Percentiles rank a stretch among this genome's conserved stretches.
Evolutionary conservation across 2,113 vertebrate genomes (phyloP).

Genomic region (Cyanocitta stelleri): DNA sequence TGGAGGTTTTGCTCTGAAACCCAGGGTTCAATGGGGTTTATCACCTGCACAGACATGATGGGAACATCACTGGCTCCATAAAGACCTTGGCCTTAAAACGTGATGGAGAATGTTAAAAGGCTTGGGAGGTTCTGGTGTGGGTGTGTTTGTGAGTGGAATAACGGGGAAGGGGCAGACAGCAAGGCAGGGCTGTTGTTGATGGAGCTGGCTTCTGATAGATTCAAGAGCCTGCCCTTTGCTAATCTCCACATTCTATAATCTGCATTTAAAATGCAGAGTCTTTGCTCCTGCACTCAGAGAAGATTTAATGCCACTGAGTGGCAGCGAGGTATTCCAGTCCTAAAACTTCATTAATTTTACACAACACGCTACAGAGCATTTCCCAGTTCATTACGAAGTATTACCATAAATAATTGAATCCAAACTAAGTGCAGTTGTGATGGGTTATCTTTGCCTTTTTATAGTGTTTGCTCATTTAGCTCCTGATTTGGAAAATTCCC

Average conservation of each 20-base stretch:
- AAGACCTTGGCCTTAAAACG: neutral
- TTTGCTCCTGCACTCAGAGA: neutral
- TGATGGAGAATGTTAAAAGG: neutral
- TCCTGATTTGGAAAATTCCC: neutral
- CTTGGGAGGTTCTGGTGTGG: neutral
- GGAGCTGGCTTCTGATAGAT: neutral
- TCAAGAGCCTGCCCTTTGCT: neutral
- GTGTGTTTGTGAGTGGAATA: neutral
- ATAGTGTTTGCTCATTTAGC: neutral
- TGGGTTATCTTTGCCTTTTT: neutral
- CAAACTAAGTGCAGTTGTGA: constrained; percentile 20
- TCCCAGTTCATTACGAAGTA: constrained; percentile 43
- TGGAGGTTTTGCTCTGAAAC: neutral
- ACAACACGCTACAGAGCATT: neutral
- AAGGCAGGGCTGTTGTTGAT: neutral
- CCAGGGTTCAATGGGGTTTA: neutral
- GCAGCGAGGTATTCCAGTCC: neutral
- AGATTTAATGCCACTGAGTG: constrained; percentile 38
- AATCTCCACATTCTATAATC: constrained; percentile 30
- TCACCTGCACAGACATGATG: too few species aligned
- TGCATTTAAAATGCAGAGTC: constrained; percentile 16
- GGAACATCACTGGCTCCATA: neutral
- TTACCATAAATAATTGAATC: constrained; percentile 60
- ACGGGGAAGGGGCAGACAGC: neutral
- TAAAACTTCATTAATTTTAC: constrained; percentile 65